These are phyloP conservation scores for Orchesella flavescens DNA, from an alignment of 2,888 invertebrate genomes.

Conservation along the genomic window DNA sequence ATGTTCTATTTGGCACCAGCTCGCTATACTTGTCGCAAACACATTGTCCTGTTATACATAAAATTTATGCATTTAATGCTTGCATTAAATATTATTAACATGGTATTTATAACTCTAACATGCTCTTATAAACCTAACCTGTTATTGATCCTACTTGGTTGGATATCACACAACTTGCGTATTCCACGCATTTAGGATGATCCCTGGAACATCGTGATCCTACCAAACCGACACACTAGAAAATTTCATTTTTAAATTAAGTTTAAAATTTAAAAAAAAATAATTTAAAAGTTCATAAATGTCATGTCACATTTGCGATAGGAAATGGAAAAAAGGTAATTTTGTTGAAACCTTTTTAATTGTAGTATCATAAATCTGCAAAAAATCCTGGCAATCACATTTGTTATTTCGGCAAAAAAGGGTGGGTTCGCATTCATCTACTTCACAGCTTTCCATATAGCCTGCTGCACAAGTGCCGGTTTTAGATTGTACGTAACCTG, in stretches of 20 bases:
- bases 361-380: conserved; percentile 59
- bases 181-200: conserved; percentile 67
- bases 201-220: conserved; percentile 63
- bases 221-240: conserved; percentile 58
- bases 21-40: conserved; percentile 69
- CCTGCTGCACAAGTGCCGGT: conserved; percentile 61
- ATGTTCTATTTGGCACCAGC: conserved; percentile 59
- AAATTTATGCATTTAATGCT: no score
- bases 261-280: no score
- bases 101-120: no score
- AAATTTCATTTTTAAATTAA: no score
- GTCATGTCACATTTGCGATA: background rate
- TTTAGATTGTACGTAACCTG: conserved; percentile 62
- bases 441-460: conserved; percentile 58
- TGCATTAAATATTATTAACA: no score
- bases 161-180: conserved; percentile 68
- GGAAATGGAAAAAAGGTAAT: background rate
- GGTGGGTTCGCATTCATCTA: conserved; percentile 59
- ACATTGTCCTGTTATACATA: conserved; percentile 69
- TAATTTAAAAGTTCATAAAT: background rate
- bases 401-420: conserved; percentile 65
- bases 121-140: no score
- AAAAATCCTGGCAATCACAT: conserved; percentile 64
- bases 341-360: conserved; percentile 49
- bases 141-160: no score